Evolutionary conservation across 2,888 invertebrate genomes (phyloP), one percentile per base, ranked within the genome.

Genomic region (Cloeon dipterum): DNA sequence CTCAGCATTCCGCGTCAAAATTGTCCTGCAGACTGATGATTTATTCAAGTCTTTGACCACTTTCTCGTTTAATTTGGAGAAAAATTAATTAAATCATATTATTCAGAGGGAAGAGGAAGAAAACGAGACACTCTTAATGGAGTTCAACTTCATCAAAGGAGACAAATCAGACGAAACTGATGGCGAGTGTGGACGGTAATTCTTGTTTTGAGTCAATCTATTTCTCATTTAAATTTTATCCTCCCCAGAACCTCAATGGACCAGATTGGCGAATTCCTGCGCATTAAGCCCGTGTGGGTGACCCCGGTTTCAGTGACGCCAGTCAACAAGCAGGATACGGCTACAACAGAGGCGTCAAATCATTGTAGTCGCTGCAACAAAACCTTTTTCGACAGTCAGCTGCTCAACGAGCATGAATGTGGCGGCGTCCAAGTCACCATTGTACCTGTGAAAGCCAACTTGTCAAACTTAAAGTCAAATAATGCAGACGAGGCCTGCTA

Each of bases 301-400:
- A 16, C 16, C 5, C 29, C 16, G 16, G n/a, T n/a, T n/a, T 16
- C 29, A 5, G 16, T 29, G 29, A 38, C 34, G 11, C 26, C 25
- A 2, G 23, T 34, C 20, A 25, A 34, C 19, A 38, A 25, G 17
- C 33, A 33, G 1, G 33, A 32, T 14, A 38, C 25, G 3, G 34
- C 25, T 3, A 34, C 33, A 11, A 33, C 34, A 14, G 38, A 21
- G 3, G 34, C 33, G 13, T 33, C 23, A 14, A 25, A n/a, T 3
- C 38, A n/a, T 14, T 58, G 58, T 40, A 47, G 52, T n/a, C 55
- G 56, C 14, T 58, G 57, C 37, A 54, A 54, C 4, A 57, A 56
- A 43, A 47, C 42, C 1, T 57, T 55, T 39, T 42, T 46, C 2
- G 46, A 50, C 1, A 35, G 50, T 3, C 52, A 47, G 40, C 51